Conservation (phyloP, 35 echinoderm and acorn worm species). For the Apostichopus californicus region DNA sequence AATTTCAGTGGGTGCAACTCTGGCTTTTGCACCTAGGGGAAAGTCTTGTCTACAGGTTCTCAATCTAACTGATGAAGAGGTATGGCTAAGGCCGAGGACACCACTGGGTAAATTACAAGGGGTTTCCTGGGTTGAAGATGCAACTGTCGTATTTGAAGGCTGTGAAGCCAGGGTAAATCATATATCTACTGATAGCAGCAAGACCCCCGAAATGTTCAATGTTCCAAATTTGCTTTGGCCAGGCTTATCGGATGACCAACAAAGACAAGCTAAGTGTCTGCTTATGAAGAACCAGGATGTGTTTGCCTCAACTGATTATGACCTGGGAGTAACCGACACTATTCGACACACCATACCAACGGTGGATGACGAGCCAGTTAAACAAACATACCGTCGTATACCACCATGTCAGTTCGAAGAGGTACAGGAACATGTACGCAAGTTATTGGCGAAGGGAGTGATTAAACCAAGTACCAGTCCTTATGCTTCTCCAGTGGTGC, state of each 20-base stretch:
- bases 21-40: background rate
- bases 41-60: slow-evolving; percentile 8
- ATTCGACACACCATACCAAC: slow-evolving; percentile 18
- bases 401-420: slow-evolving; percentile 49
- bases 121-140: too few relatives aligned
- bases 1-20: background rate
- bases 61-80: slow-evolving; percentile 19
- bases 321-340: background rate
- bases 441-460: slow-evolving; percentile 36
- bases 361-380: slow-evolving; percentile 17
- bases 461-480: slow-evolving; percentile 40
- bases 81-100: background rate
- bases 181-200: background rate
- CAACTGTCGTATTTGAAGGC: background rate
- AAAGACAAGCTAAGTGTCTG: background rate
- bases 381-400: slow-evolving; percentile 12
- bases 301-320: slow-evolving; percentile 22
- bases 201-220: too few relatives aligned
- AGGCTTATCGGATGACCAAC: background rate
- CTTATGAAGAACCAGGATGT: background rate
- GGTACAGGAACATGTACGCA: slow-evolving; percentile 18
- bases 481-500: background rate
- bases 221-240: background rate
- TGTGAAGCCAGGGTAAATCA: background rate
- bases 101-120: background rate